Conservation (phyloP, 2,113 vertebrate species). For the Solea solea region DNA sequence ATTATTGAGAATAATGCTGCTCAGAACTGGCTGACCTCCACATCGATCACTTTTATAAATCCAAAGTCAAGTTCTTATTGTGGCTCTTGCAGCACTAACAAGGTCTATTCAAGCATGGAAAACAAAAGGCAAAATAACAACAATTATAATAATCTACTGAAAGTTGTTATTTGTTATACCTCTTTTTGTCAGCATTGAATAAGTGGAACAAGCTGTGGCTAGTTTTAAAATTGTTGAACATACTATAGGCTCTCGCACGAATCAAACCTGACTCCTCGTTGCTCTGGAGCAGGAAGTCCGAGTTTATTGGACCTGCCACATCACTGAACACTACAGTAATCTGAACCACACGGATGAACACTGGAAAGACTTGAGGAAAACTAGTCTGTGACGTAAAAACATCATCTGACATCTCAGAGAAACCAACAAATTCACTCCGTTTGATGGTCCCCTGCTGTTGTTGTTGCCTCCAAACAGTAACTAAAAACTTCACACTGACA, state of each 20-base stretch:
- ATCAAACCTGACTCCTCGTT: neutral
- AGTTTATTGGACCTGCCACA: constrained; percentile 1
- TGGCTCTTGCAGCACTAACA: too few species aligned
- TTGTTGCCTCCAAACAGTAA: constrained; percentile 52
- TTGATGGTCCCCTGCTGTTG: constrained; percentile 27
- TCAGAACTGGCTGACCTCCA: too few species aligned
- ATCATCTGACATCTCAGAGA: constrained; percentile 25
- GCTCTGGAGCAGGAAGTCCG: neutral
- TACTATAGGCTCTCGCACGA: neutral
- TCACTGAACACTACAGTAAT: constrained; percentile 10
- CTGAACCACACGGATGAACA: neutral
- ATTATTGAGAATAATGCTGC: too few species aligned
- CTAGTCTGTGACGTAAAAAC: constrained; percentile 14
- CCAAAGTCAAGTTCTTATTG: too few species aligned
- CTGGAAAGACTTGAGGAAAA: constrained; percentile 17
- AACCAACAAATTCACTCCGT: constrained; percentile 27
- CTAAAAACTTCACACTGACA: constrained; percentile 64
- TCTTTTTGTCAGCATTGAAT: too few species aligned
- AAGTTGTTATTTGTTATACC: too few species aligned
- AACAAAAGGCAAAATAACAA: too few species aligned
- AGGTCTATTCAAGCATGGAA: too few species aligned
- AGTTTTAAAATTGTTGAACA: neutral
- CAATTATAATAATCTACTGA: too few species aligned
- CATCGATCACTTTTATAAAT: too few species aligned
- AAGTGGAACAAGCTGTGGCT: too few species aligned